phyloP scores from a whole-genome alignment of 2,113 vertebrate genomes.

The Monarcha castaneiventris region DNA sequence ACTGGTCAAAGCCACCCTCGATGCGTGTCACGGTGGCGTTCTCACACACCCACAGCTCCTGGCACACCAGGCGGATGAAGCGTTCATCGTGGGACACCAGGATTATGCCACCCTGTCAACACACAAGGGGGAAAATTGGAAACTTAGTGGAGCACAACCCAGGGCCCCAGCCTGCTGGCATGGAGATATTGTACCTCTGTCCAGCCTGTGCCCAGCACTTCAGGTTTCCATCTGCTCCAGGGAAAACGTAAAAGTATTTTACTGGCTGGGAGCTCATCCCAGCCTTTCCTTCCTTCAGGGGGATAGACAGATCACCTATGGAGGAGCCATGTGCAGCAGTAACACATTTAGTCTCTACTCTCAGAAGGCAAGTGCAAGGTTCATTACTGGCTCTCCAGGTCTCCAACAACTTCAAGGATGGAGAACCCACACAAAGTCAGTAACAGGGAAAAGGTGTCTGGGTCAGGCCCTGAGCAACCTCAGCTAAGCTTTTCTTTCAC shows the following conservation, averaged over 20 bases:
- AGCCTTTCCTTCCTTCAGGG: neutral
- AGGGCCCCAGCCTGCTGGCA: neutral
- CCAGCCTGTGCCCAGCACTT: neutral
- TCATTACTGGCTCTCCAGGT: neutral
- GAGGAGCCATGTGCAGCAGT: neutral
- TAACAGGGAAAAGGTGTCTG: neutral
- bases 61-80: constrained; percentile 93
- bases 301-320: accelerated
- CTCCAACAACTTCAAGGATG: neutral
- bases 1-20: constrained; percentile 96
- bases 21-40: constrained; percentile 77
- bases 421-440: neutral
- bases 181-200: neutral
- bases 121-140: neutral
- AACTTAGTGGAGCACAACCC: neutral
- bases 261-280: neutral
- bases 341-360: neutral
- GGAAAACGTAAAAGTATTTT: neutral
- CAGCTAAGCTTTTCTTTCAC: neutral
- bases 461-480: neutral
- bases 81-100: constrained; percentile 95
- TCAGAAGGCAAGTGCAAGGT: neutral
- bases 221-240: neutral
- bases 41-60: constrained; percentile 96
- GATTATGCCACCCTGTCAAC: constrained; percentile 87